Conservation (phyloP, 2,113 vertebrate species). For the Odontophorus gujanensis region DNA sequence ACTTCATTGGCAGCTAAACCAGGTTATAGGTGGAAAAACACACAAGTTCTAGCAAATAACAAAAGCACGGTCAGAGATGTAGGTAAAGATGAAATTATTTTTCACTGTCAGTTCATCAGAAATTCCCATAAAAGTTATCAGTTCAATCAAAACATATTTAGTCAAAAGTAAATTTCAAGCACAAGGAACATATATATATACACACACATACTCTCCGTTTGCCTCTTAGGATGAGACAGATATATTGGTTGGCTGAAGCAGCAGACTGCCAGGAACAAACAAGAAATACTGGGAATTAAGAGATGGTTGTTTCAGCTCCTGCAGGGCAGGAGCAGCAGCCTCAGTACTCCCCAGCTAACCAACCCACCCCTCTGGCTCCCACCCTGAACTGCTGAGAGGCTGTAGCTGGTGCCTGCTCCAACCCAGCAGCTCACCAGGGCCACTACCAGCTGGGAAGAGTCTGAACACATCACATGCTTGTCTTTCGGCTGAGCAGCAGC, state of each 20-base stretch:
- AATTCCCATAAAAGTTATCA: neutral
- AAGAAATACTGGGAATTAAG: neutral
- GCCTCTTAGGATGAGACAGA: neutral
- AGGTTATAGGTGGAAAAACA: constrained; percentile 14
- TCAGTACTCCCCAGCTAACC: accelerated
- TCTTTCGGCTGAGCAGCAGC: neutral
- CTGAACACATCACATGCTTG: neutral
- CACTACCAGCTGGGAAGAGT: neutral
- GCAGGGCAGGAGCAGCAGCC: neutral
- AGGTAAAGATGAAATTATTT: neutral
- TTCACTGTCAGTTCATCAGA: neutral
- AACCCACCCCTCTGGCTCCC: neutral
- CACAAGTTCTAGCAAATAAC: neutral
- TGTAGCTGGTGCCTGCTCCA: neutral
- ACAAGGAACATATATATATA: neutral
- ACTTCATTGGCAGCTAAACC: neutral
- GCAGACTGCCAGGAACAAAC: neutral
- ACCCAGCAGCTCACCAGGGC: neutral
- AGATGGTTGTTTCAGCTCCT: neutral
- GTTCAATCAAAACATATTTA: neutral
- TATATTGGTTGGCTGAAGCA: neutral
- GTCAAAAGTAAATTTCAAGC: neutral
- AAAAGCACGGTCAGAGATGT: neutral
- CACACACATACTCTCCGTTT: neutral
- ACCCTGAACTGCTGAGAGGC: neutral